phyloP scores from a whole-genome alignment of 2,888 invertebrate genomes.

The Diaphora mendica region DNA sequence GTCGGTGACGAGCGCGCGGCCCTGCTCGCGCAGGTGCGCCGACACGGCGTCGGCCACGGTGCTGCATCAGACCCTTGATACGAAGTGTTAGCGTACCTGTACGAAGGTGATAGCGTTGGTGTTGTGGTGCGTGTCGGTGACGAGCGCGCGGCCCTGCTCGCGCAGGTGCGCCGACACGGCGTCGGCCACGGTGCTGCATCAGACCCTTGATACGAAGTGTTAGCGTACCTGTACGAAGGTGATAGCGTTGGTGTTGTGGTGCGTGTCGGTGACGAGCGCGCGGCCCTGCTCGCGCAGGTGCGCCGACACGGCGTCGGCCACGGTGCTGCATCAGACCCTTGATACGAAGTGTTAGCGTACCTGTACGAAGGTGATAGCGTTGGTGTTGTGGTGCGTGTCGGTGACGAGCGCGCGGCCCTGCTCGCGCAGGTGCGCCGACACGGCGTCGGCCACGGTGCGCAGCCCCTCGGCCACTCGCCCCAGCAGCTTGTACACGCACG shows the following conservation, averaged over 20 bases:
- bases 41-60: conserved; percentile 98
- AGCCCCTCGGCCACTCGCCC: conserved; percentile 96
- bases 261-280: conserved; percentile 97
- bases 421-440: conserved; percentile 97
- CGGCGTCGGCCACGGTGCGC: conserved; percentile 98
- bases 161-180: conserved; percentile 97
- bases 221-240: conserved; percentile 93
- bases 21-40: conserved; percentile 97
- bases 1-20: conserved; percentile 97
- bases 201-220: too few species aligned
- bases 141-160: conserved; percentile 97
- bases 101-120: conserved; percentile 98
- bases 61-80: conserved; percentile 66
- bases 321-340: conserved; percentile 83
- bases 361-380: conserved; percentile 97
- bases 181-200: conserved; percentile 96
- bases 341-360: conserved; percentile 61
- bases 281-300: conserved; percentile 98
- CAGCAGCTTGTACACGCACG: conserved; percentile 99
- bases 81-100: conserved; percentile 83
- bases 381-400: conserved; percentile 95
- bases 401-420: conserved; percentile 98
- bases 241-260: conserved; percentile 95
- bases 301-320: conserved; percentile 97
- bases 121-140: conserved; percentile 95